Evolutionary conservation across 2,797 vertebrate species (phyloP).

Genomic region (Trachurus trachurus): DNA sequence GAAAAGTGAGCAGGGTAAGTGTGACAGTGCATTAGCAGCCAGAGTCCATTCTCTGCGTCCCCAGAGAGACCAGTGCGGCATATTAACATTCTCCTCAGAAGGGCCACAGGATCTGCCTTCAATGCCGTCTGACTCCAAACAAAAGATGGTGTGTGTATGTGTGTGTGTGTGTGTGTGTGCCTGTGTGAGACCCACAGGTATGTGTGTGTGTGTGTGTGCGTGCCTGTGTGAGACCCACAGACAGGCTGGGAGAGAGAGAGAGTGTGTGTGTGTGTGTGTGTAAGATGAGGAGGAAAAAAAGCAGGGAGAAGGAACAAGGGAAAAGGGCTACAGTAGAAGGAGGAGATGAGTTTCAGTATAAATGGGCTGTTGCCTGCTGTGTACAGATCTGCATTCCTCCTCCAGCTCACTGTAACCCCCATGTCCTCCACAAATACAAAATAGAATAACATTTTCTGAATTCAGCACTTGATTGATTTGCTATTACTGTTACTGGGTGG

Average conservation of each 20-base stretch:
- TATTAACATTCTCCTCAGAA: constrained; percentile 86
- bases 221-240: constrained; percentile 39
- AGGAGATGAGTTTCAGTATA: constrained; percentile 41
- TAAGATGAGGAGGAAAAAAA: constrained; percentile 63
- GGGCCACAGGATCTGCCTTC: constrained; percentile 83
- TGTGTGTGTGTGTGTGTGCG: constrained; percentile 55
- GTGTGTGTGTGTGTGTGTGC: constrained; percentile 20
- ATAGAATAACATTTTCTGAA: not conserved
- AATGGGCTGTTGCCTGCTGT: constrained; percentile 13
- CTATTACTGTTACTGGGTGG: not conserved
- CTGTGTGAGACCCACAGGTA: constrained; percentile 41
- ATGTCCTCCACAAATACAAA: constrained; percentile 10
- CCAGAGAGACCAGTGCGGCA: constrained; percentile 78
- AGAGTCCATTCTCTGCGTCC: constrained; percentile 78
- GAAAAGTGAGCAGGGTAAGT: constrained; percentile 62
- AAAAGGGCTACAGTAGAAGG: constrained; percentile 42
- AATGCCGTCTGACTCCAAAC: constrained; percentile 85
- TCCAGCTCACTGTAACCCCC: not conserved
- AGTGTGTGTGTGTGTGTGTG: constrained; percentile 56
- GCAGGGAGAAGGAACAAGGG: constrained; percentile 48
- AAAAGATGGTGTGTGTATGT: constrained; percentile 78
- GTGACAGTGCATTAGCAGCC: constrained; percentile 82
- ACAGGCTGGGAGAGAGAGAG: constrained; percentile 60
- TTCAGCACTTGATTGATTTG: constrained; percentile 3
- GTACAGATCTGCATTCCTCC: constrained; percentile 24